phyloP scores from a whole-genome alignment of 2,888 invertebrate species.

The Elgonia sp. region DNA sequence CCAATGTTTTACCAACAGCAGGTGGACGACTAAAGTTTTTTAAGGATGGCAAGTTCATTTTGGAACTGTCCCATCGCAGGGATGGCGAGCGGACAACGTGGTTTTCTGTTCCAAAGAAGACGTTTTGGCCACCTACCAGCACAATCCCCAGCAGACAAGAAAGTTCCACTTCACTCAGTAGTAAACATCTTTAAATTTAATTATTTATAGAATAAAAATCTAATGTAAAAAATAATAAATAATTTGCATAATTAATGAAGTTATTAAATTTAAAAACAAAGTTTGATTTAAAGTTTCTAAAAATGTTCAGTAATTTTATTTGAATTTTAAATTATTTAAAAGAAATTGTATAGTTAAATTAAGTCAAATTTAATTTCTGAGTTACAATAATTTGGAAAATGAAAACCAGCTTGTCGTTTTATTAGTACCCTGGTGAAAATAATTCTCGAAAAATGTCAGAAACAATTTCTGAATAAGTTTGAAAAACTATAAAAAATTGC shows the following conservation, averaged over 20 bases:
- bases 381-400: neutral
- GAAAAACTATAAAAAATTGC: no score
- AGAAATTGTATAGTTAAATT: neutral
- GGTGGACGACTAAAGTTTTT: conserved; percentile 94
- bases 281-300: no score
- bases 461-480: no score
- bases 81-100: conserved; percentile 95
- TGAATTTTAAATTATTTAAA: no score
- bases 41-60: conserved; percentile 96
- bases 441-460: no score
- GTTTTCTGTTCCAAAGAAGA: conserved; percentile 96
- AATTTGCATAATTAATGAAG: no score
- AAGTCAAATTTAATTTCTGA: neutral
- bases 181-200: conserved; percentile 86
- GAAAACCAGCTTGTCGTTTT: neutral
- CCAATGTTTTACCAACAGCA: conserved; percentile 86
- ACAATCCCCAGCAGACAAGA: conserved; percentile 91
- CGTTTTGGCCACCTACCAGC: conserved; percentile 94
- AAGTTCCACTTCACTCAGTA: conserved; percentile 94
- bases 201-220: neutral
- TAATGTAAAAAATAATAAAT: neutral
- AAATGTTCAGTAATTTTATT: no score
- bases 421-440: no score
- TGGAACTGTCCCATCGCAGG: conserved; percentile 93
- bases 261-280: neutral